phyloP scores from a whole-genome alignment of 2,797 vertebrate species.

The Lepus oiostolus region DNA sequence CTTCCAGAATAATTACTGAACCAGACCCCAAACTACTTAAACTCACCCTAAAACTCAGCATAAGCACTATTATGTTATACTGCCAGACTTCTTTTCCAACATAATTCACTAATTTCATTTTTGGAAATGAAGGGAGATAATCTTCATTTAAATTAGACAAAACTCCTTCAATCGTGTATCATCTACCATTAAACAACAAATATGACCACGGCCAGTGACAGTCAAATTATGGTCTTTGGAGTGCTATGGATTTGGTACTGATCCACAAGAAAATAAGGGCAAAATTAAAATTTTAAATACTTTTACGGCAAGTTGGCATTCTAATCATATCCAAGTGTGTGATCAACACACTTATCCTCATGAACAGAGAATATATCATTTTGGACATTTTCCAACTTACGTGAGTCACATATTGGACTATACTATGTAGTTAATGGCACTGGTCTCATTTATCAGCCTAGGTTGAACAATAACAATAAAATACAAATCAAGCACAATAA shows the following conservation, averaged over 20 bases:
- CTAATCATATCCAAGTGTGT: background rate
- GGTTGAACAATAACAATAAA: background rate
- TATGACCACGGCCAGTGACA: background rate
- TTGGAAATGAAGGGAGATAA: slow-evolving; percentile 41
- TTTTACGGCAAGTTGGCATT: slow-evolving; percentile 11
- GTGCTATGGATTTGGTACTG: background rate
- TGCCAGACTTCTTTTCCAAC: slow-evolving; percentile 11
- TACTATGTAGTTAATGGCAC: background rate
- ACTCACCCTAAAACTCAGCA: background rate
- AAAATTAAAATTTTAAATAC: slow-evolving; percentile 43
- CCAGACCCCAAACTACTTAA: background rate
- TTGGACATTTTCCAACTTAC: background rate
- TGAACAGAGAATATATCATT: background rate
- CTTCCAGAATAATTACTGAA: slow-evolving; percentile 11
- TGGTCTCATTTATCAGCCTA: background rate
- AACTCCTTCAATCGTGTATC: background rate
- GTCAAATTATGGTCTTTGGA: background rate
- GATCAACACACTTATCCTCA: background rate
- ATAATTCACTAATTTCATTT: slow-evolving; percentile 49
- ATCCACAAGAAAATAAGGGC: background rate
- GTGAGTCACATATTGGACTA: background rate
- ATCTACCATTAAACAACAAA: background rate
- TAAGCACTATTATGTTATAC: background rate
- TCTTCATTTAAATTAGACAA: slow-evolving; percentile 27
- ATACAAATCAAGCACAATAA: slow-evolving; percentile 27